Conservation (phyloP, 2,113 vertebrate genomes). For the Propithecus coquereli region DNA sequence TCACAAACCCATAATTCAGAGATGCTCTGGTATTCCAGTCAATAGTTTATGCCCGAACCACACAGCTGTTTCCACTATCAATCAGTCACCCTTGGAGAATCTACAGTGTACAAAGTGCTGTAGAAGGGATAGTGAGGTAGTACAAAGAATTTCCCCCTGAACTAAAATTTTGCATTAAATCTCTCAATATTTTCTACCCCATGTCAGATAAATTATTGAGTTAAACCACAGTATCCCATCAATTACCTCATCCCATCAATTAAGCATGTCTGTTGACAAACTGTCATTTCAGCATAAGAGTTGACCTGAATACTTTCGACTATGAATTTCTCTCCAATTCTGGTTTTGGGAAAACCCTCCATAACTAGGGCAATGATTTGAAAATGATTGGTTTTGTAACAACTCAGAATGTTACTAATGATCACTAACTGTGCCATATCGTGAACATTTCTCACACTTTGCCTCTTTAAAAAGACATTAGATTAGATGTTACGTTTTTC, state of each 20-base stretch:
- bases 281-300: neutral
- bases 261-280: neutral
- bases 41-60: conserved; percentile 17
- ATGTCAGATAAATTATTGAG: conserved; percentile 37
- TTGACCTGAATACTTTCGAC: neutral
- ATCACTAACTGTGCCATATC: neutral
- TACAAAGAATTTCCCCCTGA: conserved; percentile 28
- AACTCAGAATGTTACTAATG: neutral
- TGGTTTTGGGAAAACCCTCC: neutral
- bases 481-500: neutral
- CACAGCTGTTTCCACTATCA: conserved; percentile 72
- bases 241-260: no score
- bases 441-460: neutral
- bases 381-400: neutral
- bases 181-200: conserved; percentile 33
- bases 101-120: conserved; percentile 18
- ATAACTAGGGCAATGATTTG: neutral
- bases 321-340: neutral
- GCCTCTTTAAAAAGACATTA: neutral
- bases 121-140: neutral
- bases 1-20: conserved; percentile 62
- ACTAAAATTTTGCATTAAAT: conserved; percentile 42
- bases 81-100: conserved; percentile 55
- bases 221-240: neutral
- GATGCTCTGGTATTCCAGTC: conserved; percentile 48